A percentile compares a stretch with the other conserved stretches of the same genome.
These are phyloP conservation scores for Spodoptera littoralis DNA, from an alignment of 2,888 invertebrate genomes.

Conservation along the genomic window DNA sequence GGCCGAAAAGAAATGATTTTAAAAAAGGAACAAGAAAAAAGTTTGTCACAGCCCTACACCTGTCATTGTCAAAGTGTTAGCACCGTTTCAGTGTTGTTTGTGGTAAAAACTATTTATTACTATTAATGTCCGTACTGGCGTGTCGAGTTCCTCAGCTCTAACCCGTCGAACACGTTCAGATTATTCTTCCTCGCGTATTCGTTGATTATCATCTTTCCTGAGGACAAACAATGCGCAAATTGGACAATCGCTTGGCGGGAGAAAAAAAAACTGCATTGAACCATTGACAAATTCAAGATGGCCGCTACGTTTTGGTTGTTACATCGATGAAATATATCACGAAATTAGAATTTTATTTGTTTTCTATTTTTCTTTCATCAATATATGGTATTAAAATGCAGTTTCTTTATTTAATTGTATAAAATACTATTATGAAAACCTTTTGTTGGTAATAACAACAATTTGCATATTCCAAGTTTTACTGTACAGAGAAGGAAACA, in stretches of 20 bases:
- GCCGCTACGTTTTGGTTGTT: no score
- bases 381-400: no score
- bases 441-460: no score
- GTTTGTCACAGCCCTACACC: conserved; percentile 30
- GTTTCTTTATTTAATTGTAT: no score
- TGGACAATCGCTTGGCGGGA: conserved; percentile 54
- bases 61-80: conserved; percentile 32
- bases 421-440: no score
- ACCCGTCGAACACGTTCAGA: conserved; percentile 93
- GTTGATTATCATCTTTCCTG: conserved; percentile 92
- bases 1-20: background rate
- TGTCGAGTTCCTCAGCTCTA: conserved; percentile 92
- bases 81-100: conserved; percentile 66
- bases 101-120: conserved; percentile 85
- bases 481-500: no score
- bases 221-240: conserved; percentile 76
- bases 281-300: background rate
- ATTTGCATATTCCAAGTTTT: no score
- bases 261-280: conserved; percentile 25
- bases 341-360: no score
- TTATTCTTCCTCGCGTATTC: conserved; percentile 93
- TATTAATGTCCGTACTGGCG: conserved; percentile 95
- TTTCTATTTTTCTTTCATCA: no score
- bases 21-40: conserved; percentile 16
- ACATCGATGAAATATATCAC: no score